These are phyloP conservation scores for Pyrocoelia pectoralis DNA, from an alignment of 2,888 invertebrate species.

Conservation along the genomic window DNA sequence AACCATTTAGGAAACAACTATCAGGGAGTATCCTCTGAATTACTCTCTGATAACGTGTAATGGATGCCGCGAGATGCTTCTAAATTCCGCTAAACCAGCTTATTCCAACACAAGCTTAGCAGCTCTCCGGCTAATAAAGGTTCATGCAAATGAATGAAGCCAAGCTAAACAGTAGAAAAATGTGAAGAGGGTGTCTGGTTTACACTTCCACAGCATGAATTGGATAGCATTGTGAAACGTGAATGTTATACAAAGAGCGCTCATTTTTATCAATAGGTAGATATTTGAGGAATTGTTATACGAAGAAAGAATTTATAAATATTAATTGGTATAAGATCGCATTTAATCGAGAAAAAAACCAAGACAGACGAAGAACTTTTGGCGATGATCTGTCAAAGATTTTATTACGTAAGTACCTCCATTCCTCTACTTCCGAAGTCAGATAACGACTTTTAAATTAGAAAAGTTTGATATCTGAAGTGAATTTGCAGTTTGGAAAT, in stretches of 20 bases:
- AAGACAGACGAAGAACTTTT: neutral
- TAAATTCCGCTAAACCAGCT: conserved; percentile 56
- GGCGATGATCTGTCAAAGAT: conserved; percentile 17
- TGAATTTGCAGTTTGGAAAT: conserved; percentile 11
- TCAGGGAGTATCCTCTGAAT: conserved; percentile 52
- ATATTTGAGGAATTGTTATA: conserved; percentile 16
- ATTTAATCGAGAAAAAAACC: neutral
- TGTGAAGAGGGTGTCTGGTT: conserved; percentile 47
- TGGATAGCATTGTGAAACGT: conserved; percentile 41
- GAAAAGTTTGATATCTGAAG: conserved; percentile 20
- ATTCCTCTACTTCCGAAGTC: conserved; percentile 18
- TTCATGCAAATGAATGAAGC: conserved; percentile 57
- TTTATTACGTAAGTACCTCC: conserved; percentile 18
- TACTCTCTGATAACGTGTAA: conserved; percentile 57
- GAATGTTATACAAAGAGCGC: conserved; percentile 35
- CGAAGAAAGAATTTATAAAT: neutral
- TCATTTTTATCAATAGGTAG: conserved; percentile 14
- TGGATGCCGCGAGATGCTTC: conserved; percentile 55
- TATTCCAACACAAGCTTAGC: conserved; percentile 46
- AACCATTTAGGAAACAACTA: conserved; percentile 54
- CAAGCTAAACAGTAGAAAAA: conserved; percentile 43
- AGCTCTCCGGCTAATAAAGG: conserved; percentile 51
- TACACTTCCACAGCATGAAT: conserved; percentile 39
- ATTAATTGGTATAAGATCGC: neutral
- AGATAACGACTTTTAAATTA: conserved; percentile 24